These are phyloP conservation scores for Drosophila algonquin DNA, from an alignment of 2,888 invertebrate genomes.

Conservation along the genomic window DNA sequence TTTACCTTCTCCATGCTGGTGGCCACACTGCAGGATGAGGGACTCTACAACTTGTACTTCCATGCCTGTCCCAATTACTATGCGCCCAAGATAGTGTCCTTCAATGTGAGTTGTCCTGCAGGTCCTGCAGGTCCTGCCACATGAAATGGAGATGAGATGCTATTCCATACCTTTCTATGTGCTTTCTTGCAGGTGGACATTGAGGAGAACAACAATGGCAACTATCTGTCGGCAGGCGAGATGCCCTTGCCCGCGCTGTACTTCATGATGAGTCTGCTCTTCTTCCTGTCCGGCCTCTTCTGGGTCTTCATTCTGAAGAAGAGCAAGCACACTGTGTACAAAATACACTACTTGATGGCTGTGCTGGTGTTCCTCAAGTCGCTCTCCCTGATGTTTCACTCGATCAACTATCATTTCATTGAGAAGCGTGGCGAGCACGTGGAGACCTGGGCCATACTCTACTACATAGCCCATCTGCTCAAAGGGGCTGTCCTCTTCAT, in stretches of 20 bases:
- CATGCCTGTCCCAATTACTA: constrained; percentile 94
- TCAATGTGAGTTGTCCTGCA: constrained; percentile 86
- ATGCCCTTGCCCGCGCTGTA: constrained; percentile 97
- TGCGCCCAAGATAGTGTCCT: constrained; percentile 85
- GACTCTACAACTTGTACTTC: constrained; percentile 96
- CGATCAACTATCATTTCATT: constrained; percentile 97
- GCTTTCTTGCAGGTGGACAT: constrained; percentile 89
- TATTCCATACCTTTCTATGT: neutral
- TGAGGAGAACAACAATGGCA: constrained; percentile 92
- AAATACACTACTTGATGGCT: constrained; percentile 98
- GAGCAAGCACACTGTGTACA: constrained; percentile 93
- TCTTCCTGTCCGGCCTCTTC: constrained; percentile 93
- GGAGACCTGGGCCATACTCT: constrained; percentile 98
- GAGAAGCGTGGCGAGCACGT: constrained; percentile 96
- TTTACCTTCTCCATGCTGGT: constrained; percentile 90
- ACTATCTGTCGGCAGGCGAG: constrained; percentile 97
- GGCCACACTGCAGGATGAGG: constrained; percentile 91
- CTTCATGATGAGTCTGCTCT: constrained; percentile 95
- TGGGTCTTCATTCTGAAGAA: constrained; percentile 95
- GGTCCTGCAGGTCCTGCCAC: too few relatives aligned
- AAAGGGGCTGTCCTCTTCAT: constrained; percentile 97
- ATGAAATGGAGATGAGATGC: neutral
- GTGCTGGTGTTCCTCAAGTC: constrained; percentile 96
- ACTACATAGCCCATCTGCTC: constrained; percentile 98
- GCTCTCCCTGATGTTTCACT: constrained; percentile 96